Base-by-base conservation (phyloP, 2,113 vertebrate species). In the Hemichromis elongatus region DNA sequence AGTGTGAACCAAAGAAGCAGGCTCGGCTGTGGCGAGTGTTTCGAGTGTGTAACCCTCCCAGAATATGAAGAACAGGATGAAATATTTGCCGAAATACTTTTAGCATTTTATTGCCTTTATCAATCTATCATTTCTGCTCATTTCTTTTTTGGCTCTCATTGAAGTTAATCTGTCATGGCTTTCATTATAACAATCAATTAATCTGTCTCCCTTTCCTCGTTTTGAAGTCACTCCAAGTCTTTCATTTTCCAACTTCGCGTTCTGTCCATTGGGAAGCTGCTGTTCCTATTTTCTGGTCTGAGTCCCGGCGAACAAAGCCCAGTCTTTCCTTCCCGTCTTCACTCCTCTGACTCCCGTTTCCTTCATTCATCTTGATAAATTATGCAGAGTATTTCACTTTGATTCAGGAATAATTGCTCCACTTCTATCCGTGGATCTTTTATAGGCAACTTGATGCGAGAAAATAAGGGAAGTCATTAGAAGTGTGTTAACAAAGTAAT, bases 331-430 rank as follows among this genome's bases (percentile, higher is more conserved):
- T 63, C 53, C 35, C 37, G 3, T 79, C 59, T 80, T 33, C 54
- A 45, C 79, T 86, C 55, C 47, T 86, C 80, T 50, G 24, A 55
- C 52, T 88, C 52, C 56, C 35, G 16, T 47, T 80, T 79, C 53
- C n/a, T 77, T 83, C 83, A n/a, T 55, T 88, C 63, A 24, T 81
- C 33, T 30, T 80, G 53, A 90, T 92, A 63, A 92, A 91, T 92
- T 88, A 93, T 93, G 89, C 88, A 90, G 77, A 54, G 30, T 59
- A 55, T 84, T 73, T 75, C 53, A 78, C 87, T 88, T 83, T 83
- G 81, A 89, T 75, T 61, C 56, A 47, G 40, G 56, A 86, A 80
- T 93, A 94, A 94, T 90, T 92, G 84, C 88, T 92, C 84, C 59
- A 81, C 80, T 91, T 92, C 77, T 66, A 9, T 9, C 42, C 45